A percentile compares a stretch with the other conserved stretches of the same genome.
phyloP scores from a whole-genome alignment of 2,797 vertebrate species.

The Paramormyrops hopkinsi region DNA sequence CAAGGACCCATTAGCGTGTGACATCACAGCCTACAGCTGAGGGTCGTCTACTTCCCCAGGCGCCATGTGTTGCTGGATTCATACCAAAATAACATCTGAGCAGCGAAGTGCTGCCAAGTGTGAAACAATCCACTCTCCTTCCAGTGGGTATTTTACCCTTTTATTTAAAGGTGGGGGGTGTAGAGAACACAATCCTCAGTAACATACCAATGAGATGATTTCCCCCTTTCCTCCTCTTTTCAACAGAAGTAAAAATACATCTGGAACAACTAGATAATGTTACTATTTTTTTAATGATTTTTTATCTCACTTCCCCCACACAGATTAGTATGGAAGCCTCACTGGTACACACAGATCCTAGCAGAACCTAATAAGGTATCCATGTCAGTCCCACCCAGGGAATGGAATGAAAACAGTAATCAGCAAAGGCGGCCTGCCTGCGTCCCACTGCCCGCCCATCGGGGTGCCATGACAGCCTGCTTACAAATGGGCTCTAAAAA shows the following conservation, averaged over 20 bases:
- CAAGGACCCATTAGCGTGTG: constrained; percentile 14
- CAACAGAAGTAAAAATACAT: constrained; percentile 18
- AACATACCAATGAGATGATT: constrained; percentile 30
- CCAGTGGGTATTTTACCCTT: not conserved
- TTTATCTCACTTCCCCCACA: constrained; percentile 16
- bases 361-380: constrained; percentile 14
- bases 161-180: not conserved
- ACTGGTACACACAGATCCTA: not conserved
- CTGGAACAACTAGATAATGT: constrained; percentile 30
- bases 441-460: not conserved
- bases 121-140: not conserved
- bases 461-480: not conserved
- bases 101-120: not conserved
- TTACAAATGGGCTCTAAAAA: constrained; percentile 14
- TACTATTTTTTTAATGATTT: not conserved
- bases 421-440: not conserved
- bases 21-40: constrained; percentile 13
- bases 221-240: constrained; percentile 21
- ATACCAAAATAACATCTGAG: constrained; percentile 29
- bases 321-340: constrained; percentile 9
- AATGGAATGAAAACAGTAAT: constrained; percentile 35
- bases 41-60: not conserved
- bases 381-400: constrained; percentile 20
- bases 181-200: not conserved
- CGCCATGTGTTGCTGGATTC: constrained; percentile 15